A percentile compares a stretch with the other conserved stretches of the same genome.
Evolutionary conservation across 1,140 invertebrate species (phyloP).

Genomic region (Nautilus pompilius): DNA sequence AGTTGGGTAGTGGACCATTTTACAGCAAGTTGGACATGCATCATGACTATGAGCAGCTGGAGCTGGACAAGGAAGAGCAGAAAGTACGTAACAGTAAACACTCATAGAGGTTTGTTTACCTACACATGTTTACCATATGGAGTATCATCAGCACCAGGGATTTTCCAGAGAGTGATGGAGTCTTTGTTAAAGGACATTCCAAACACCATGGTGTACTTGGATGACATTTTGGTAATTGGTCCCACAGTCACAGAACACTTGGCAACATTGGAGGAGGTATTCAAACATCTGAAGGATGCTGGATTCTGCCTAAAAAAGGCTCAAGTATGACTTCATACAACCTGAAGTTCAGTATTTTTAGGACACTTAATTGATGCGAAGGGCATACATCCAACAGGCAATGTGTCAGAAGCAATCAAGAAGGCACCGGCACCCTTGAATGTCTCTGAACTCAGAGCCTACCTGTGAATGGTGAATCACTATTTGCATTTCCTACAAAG

Average conservation of each 20-base stretch:
- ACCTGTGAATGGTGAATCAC: conserved; percentile 12
- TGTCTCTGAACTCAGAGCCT: conserved; percentile 13
- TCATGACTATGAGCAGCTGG: too few relatives aligned
- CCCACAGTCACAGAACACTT: conserved; percentile 12
- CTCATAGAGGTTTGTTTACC: conserved; percentile 10
- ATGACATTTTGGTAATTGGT: conserved; percentile 17
- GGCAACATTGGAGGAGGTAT: conserved; percentile 14
- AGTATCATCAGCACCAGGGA: conserved; percentile 48
- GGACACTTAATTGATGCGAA: conserved; percentile 17
- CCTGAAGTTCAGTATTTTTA: conserved; percentile 11
- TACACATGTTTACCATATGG: conserved; percentile 17
- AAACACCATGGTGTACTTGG: too few relatives aligned
- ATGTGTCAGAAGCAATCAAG: too few relatives aligned
- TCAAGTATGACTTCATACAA: conserved; percentile 15
- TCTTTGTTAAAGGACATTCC: too few relatives aligned
- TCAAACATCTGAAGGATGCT: conserved; percentile 12
- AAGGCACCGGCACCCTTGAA: conserved; percentile 20
- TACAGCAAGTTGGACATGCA: conserved; percentile 23
- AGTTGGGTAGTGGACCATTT: conserved; percentile 20
- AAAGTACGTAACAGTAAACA: conserved; percentile 20
- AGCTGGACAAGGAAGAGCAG: conserved; percentile 13
- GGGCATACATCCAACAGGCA: conserved; percentile 12
- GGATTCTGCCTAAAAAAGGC: conserved; percentile 19
- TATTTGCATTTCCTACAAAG: conserved; percentile 15
- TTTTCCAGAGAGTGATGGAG: too few relatives aligned